A percentile compares a stretch with the other conserved stretches of the same genome.
Conservation (phyloP, 2,797 vertebrate genomes). For the Muscicapa striata region DNA sequence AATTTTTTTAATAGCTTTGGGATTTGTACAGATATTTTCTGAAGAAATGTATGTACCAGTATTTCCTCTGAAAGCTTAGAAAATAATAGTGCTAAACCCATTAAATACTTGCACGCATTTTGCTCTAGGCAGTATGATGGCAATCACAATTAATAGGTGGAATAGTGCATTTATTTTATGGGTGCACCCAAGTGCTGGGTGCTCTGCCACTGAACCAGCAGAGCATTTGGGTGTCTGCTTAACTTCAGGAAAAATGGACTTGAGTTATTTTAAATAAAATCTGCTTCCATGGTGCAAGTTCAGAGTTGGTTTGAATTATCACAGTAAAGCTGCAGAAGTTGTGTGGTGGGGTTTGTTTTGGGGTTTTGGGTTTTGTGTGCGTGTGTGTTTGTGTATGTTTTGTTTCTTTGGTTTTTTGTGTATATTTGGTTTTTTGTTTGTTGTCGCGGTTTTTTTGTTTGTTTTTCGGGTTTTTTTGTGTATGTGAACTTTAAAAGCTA, state of each 20-base stretch:
- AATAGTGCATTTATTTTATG: background rate
- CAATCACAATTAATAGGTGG: background rate
- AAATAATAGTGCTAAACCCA: background rate
- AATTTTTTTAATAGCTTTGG: background rate
- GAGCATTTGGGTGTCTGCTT: background rate
- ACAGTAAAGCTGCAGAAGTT: background rate
- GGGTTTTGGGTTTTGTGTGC: background rate
- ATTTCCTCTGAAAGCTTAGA: background rate
- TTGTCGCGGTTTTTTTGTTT: background rate
- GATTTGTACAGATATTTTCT: background rate
- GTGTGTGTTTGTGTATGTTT: no score
- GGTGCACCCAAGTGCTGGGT: background rate
- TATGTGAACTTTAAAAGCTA: background rate
- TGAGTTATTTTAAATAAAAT: background rate
- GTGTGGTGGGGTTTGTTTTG: background rate
- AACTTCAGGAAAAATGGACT: background rate
- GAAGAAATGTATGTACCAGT: background rate
- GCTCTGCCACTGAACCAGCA: background rate
- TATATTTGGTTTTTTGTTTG: background rate
- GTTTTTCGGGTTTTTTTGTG: background rate
- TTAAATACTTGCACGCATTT: background rate
- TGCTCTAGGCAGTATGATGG: background rate
- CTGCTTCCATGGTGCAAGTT: accelerated
- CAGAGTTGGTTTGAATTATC: background rate
- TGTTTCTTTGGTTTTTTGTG: background rate